Evolutionary conservation across 2,888 invertebrate species (phyloP).

Genomic region (Peribatodes rhomboidaria): DNA sequence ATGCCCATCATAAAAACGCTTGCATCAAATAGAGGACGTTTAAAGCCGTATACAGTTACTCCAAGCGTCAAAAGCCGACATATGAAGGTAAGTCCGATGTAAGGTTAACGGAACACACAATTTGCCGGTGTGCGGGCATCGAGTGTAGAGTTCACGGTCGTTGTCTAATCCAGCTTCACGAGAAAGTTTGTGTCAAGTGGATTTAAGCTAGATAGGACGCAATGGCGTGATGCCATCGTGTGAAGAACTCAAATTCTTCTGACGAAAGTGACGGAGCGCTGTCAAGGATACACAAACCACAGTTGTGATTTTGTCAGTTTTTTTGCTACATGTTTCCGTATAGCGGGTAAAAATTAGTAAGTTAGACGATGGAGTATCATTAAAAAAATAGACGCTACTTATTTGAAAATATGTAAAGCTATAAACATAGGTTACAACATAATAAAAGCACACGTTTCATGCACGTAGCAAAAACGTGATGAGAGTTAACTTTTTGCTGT

Average conservation of each 20-base stretch:
- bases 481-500: slow-evolving; percentile 4
- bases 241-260: not conserved
- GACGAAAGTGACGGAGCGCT: no score
- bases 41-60: not conserved
- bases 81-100: not conserved
- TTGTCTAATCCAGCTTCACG: slow-evolving; percentile 2
- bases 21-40: not conserved
- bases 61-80: slow-evolving; percentile 4
- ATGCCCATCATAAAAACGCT: not conserved
- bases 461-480: slow-evolving; percentile 1
- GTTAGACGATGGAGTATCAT: no score
- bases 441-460: not conserved
- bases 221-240: not conserved
- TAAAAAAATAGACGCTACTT: no score
- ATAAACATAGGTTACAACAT: not conserved
- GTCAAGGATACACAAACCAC: no score
- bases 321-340: no score
- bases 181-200: slow-evolving; percentile 3
- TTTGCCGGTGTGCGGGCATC: slow-evolving; percentile 12
- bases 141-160: slow-evolving; percentile 23
- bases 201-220: not conserved
- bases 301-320: no score
- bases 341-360: no score
- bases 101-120: slow-evolving; percentile 23
- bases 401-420: no score